Base-by-base conservation (phyloP, 2,888 invertebrate species). In the Zonitis immaculata region DNA sequence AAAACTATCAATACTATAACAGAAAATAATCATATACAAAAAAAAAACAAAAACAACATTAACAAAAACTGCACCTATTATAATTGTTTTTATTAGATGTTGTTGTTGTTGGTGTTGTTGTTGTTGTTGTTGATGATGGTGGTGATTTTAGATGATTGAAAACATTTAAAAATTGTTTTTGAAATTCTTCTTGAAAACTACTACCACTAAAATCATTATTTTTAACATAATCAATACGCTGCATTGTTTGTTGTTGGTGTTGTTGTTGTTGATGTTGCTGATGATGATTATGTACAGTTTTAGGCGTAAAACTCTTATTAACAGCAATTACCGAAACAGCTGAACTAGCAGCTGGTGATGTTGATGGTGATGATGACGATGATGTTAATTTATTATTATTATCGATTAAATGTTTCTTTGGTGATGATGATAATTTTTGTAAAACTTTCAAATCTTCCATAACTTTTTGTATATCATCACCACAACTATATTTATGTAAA, bases 371-470 rank as follows among this genome's bases (percentile, higher is more conserved):
- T 25, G 25, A 25, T 25, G 25, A 25, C 6, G 25, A 6, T 25
- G 25, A 6, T 14, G 32, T 14, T 32, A 14, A 32, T 32, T 32
- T 32, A 12, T 14, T 32, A 4, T 14, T 32, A 12, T 32, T 32
- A 12, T 56, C 56, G 7, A 51, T 45, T 20, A 22, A 20, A 30
- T 27, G 22, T 39, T 56, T 56, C 35, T 68, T 65, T 0, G 74
- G 73, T 9, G 73, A 73, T 32, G 32, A 32, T 0, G 74, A 71
- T 61, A 76, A 60, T 56, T 76, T 77, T 59, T 78, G 77, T 42
- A 79, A 66, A 44, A 75, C 77, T 60, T 77, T 77, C 39, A 79
- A 66, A 51, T 76, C 74, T 54, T 77, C 78, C 75, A 78, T 78
- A 16, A 78, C 76, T 64, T 76, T 76, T 52, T 74, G 76, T 42